phyloP scores from a whole-genome alignment of 1,140 invertebrate genomes.

The Lerema accius region DNA sequence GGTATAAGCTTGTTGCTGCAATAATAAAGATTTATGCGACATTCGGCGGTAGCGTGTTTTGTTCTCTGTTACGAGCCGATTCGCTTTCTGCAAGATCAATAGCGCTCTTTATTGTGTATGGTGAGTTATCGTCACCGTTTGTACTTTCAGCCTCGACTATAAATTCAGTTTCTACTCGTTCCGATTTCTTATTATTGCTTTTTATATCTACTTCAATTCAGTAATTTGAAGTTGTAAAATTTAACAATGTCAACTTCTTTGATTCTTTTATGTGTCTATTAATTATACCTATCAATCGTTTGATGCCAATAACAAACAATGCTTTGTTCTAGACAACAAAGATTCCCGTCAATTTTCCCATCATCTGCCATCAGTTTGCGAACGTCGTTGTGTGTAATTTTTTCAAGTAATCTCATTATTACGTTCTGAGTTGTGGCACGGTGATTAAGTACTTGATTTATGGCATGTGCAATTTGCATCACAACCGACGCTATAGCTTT shows the following conservation, averaged over 20 bases:
- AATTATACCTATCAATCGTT: slow-evolving; percentile 15
- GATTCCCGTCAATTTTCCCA: slow-evolving; percentile 46
- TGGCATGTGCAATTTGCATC: slow-evolving; percentile 79
- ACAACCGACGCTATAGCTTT: slow-evolving; percentile 71
- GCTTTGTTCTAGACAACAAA: slow-evolving; percentile 38
- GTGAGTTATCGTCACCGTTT: slow-evolving; percentile 70
- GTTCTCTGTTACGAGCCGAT: slow-evolving; percentile 77
- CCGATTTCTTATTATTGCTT: slow-evolving; percentile 60
- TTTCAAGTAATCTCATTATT: slow-evolving; percentile 80
- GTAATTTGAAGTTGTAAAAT: slow-evolving; percentile 35
- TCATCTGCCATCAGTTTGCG: slow-evolving; percentile 36
- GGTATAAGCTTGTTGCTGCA: slow-evolving; percentile 78
- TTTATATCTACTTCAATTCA: slow-evolving; percentile 58
- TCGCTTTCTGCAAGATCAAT: slow-evolving; percentile 79
- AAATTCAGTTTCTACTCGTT: slow-evolving; percentile 46
- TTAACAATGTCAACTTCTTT: too few relatives aligned
- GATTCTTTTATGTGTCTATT: neutral
- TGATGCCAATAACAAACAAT: slow-evolving; percentile 2
- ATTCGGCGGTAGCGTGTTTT: slow-evolving; percentile 80
- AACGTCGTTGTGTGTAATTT: slow-evolving; percentile 61
- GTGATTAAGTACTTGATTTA: slow-evolving; percentile 81
- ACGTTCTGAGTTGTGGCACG: slow-evolving; percentile 59
- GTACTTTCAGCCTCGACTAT: slow-evolving; percentile 59
- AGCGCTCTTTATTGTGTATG: slow-evolving; percentile 73
- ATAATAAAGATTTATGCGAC: slow-evolving; percentile 82